Conservation (phyloP, 2,113 vertebrate species). For the Corvus hawaiiensis region DNA sequence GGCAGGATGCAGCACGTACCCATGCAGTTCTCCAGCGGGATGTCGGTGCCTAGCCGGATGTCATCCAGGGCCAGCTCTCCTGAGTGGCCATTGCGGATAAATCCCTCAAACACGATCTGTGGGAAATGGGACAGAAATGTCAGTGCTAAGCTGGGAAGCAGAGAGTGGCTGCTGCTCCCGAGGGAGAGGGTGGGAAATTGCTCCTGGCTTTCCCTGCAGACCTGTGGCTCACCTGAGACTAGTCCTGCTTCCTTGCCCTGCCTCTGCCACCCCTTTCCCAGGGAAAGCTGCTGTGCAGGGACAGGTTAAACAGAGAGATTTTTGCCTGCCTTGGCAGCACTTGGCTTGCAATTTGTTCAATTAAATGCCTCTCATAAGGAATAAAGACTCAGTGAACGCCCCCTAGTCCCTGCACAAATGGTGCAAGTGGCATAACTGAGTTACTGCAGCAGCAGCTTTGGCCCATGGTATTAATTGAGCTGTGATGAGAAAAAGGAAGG, state of each 20-base stretch:
- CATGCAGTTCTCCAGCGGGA: slow-evolving; percentile 88
- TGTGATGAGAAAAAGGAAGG: neutral
- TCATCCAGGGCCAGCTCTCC: slow-evolving; percentile 93
- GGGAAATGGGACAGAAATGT: slow-evolving; percentile 5
- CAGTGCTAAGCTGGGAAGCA: neutral
- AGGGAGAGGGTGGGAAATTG: neutral
- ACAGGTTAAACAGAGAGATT: neutral
- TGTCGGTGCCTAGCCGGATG: slow-evolving; percentile 87
- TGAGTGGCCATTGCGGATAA: slow-evolving; percentile 81
- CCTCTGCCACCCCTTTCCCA: neutral
- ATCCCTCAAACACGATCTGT: slow-evolving; percentile 93
- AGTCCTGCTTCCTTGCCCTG: neutral
- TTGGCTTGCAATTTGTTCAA: neutral
- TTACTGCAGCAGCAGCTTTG: neutral
- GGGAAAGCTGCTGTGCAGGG: neutral
- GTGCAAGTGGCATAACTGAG: neutral
- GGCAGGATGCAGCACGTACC: slow-evolving; percentile 73
- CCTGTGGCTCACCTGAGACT: neutral
- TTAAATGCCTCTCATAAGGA: neutral
- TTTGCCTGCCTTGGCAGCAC: neutral
- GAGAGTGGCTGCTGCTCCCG: neutral
- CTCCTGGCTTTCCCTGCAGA: neutral
- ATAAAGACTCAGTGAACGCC: neutral
- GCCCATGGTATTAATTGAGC: neutral
- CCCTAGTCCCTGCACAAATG: neutral